Evolutionary conservation across 2,113 vertebrate genomes (phyloP).

Genomic region (Gallinago paraguaiae): DNA sequence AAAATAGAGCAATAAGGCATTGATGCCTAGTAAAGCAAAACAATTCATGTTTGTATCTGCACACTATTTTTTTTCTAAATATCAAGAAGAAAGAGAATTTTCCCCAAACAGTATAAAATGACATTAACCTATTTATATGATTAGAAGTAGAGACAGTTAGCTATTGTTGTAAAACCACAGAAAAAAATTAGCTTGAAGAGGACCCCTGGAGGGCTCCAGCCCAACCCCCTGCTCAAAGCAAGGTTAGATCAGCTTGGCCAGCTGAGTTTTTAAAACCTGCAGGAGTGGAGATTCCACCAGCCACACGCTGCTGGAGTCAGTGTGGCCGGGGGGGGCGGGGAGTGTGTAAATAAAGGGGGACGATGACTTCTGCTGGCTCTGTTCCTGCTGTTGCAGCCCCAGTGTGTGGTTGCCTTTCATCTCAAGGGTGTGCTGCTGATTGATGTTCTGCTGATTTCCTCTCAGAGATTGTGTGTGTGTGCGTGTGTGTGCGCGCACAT

Average conservation of each 20-base stretch:
- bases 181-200: not conserved
- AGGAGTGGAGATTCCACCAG: not conserved
- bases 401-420: not conserved
- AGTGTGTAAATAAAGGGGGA: not conserved
- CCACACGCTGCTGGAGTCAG: not conserved
- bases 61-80: not conserved
- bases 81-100: not conserved
- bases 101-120: not conserved
- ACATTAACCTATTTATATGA: not conserved
- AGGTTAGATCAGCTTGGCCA: not conserved
- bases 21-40: not conserved
- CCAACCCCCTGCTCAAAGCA: not conserved
- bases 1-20: not conserved
- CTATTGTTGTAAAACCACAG: not conserved
- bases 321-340: not conserved
- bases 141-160: not conserved
- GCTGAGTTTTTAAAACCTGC: not conserved
- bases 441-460: not conserved
- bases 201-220: not conserved
- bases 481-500: fast-evolving
- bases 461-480: not conserved
- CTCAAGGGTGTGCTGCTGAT: not conserved
- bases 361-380: not conserved
- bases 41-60: not conserved
- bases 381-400: not conserved